These are phyloP conservation scores for Cosmopolites sordidus DNA, from an alignment of 2,888 invertebrate species.

Conservation along the genomic window DNA sequence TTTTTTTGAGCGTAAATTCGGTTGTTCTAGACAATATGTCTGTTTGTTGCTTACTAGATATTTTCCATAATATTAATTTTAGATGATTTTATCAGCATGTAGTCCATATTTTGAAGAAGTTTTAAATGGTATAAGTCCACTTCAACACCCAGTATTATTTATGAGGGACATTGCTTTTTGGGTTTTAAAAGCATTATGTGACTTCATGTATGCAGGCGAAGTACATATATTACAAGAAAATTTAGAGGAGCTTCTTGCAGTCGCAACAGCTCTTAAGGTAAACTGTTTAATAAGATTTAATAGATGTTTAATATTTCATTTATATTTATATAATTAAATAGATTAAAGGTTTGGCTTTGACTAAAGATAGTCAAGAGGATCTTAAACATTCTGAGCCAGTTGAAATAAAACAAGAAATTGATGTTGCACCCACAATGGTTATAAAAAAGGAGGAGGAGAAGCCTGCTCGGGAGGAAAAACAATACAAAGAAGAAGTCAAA, in stretches of 20 bases:
- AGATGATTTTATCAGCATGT: constrained; percentile 53
- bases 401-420: constrained; percentile 17
- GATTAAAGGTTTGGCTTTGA: constrained; percentile 45
- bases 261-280: constrained; percentile 50
- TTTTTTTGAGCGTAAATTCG: neutral
- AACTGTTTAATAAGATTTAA: constrained; percentile 12
- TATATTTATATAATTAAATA: constrained; percentile 18
- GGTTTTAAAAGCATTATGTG: constrained; percentile 51
- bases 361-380: constrained; percentile 21
- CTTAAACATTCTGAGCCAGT: constrained; percentile 4
- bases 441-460: constrained; percentile 7
- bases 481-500: neutral
- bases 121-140: constrained; percentile 46
- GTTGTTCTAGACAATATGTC: too few relatives aligned
- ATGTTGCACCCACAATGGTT: neutral
- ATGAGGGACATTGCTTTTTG: constrained; percentile 51
- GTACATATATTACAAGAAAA: constrained; percentile 51
- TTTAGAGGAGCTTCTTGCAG: constrained; percentile 48
- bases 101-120: constrained; percentile 53
- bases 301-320: neutral
- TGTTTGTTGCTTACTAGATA: too few relatives aligned
- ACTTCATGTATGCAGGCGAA: constrained; percentile 55
- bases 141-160: constrained; percentile 51
- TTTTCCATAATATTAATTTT: constrained; percentile 32
- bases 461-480: constrained; percentile 26